Evolutionary conservation across 2,888 invertebrate species (phyloP), one percentile per base, ranked within the genome.

Genomic region (Helicoverpa assulta): DNA sequence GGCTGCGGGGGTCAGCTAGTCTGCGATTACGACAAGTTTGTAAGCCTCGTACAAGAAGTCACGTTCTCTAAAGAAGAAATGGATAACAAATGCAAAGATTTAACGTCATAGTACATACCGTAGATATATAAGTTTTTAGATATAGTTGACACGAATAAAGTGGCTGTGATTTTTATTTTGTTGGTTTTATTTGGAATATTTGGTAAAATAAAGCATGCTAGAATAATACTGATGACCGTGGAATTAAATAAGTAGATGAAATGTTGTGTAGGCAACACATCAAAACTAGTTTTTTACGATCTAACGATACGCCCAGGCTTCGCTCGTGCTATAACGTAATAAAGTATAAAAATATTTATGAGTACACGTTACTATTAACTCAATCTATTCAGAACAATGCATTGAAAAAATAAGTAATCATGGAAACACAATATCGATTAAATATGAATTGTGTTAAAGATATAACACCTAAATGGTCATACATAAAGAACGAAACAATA

Each of bases 11-110:
- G 85, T 5, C 80, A 83, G 1, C 67, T 84, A 5, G 84, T 95
- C 10, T 97, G 97, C 81, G 95, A 96, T 56, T 93, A 96, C 65
- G 91, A 96, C 14, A 91, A 89, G 51, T 96, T 96, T 80, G 80
- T 93, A 10, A 77, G 80, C 8, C 86, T 96, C 16, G 92, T 93
- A 10, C 85, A 90, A 76, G 89, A 93, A 33, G 73, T 88, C 26
- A 61, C 88, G 6, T 86, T 88, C 82, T 81, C 91, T 0, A 77
- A 84, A 37, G 85, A 86, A 47, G 91, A 93, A 50, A 91, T 87
- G 70, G 72, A 75, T 64, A 33, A 82, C 64, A 73, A 84, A 72
- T 92, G 92, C 62, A 74, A 83, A 14, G 78, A 68, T 37, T 18
- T 73, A 59, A 66, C 56, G 8, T 66, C 60, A 74, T 76, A 82